Evolutionary conservation across 2,113 vertebrate genomes (phyloP).

Genomic region (Corvus moneduloides): DNA sequence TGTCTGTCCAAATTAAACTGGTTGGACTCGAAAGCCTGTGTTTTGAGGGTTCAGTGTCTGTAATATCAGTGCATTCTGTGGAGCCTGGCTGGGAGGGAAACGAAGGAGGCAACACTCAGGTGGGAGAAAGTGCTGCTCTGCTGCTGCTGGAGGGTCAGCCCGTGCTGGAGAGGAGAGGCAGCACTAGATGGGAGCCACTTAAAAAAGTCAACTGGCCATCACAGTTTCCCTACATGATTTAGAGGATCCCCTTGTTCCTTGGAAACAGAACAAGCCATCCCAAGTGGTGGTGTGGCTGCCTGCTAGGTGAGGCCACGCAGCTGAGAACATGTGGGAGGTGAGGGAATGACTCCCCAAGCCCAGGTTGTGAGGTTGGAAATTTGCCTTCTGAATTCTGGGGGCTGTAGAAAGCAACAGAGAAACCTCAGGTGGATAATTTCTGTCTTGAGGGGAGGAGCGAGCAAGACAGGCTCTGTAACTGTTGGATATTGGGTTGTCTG

Average conservation of each 20-base stretch:
- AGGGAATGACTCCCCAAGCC: not conserved
- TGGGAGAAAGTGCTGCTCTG: not conserved
- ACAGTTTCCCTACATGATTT: accelerated
- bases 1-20: not conserved
- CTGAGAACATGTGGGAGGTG: not conserved
- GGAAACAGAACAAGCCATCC: not conserved
- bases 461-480: not conserved
- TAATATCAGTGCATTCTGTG: not conserved
- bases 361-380: not conserved
- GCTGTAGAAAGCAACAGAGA: not conserved
- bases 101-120: not conserved
- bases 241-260: not conserved
- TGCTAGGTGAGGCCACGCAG: not conserved
- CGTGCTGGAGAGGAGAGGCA: not conserved
- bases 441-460: not conserved
- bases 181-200: not conserved
- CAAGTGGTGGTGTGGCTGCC: not conserved
- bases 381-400: not conserved
- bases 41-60: not conserved
- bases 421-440: not conserved
- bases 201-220: not conserved
- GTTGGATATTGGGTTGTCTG: not conserved
- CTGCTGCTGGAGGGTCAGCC: not conserved
- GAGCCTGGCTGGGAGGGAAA: not conserved
- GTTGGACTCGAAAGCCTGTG: not conserved